phyloP scores from a whole-genome alignment of 2,888 invertebrate genomes.

The Lutraria lutraria region DNA sequence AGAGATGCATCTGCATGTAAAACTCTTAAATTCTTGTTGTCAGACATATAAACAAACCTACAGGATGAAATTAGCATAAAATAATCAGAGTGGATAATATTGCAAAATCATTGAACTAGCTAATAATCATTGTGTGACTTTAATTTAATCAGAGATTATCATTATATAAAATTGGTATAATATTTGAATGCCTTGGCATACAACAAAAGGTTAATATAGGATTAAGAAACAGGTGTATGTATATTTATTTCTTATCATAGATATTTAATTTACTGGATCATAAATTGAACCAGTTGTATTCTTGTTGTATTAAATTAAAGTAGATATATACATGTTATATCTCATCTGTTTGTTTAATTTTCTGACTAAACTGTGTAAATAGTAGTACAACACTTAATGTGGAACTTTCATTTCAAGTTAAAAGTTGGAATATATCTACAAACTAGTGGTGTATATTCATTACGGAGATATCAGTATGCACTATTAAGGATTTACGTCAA shows the following conservation, averaged over 20 bases:
- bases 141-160: constrained; percentile 15
- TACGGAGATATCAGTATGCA: not conserved
- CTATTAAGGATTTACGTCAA: not conserved
- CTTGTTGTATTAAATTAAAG: constrained; percentile 15
- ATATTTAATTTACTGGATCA: not conserved
- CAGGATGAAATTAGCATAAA: no score
- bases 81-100: not conserved
- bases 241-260: constrained; percentile 1
- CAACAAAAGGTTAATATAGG: constrained; percentile 8
- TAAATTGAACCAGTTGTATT: constrained; percentile 10
- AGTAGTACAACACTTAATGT: not conserved
- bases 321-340: constrained; percentile 14
- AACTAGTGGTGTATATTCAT: not conserved
- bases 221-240: constrained; percentile 23
- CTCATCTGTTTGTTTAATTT: constrained; percentile 2
- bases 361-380: constrained; percentile 8
- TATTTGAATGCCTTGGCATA: not conserved
- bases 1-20: no score
- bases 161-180: not conserved
- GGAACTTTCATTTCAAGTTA: constrained; percentile 3
- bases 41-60: no score
- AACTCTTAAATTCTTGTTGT: no score
- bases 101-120: not conserved
- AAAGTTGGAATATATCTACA: not conserved
- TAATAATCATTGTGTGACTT: not conserved